Conservation (phyloP, 2,797 vertebrate species). For the Octomys mimax region DNA sequence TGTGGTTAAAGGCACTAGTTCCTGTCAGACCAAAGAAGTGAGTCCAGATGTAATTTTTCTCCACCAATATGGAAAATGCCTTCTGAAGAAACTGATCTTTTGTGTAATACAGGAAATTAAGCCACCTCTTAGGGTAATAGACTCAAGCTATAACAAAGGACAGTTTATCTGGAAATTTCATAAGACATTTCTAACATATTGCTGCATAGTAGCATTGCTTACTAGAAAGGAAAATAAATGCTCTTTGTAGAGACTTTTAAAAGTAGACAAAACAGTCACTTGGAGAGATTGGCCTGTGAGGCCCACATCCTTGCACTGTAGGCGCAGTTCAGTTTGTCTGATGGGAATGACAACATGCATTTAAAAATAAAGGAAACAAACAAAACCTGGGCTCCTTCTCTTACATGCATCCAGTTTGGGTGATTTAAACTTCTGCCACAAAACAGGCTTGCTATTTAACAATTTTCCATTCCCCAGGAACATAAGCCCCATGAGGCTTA, state of each 20-base stretch:
- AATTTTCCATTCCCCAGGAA: not conserved
- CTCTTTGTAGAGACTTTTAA: constrained; percentile 13
- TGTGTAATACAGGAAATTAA: constrained; percentile 61
- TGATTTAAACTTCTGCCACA: not conserved
- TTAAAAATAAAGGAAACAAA: not conserved
- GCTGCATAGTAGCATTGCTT: constrained; percentile 38
- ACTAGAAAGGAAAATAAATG: constrained; percentile 22
- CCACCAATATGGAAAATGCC: not conserved
- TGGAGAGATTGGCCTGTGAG: not conserved
- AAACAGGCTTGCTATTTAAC: not conserved
- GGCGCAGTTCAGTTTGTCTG: not conserved
- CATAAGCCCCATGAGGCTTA: not conserved
- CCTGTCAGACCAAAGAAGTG: not conserved
- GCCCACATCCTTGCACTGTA: not conserved
- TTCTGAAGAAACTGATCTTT: constrained; percentile 51
- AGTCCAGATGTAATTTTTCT: not conserved
- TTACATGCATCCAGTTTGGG: fast-evolving
- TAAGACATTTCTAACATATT: constrained; percentile 20
- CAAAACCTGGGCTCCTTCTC: not conserved
- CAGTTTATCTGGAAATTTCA: constrained; percentile 24
- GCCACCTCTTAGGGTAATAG: constrained; percentile 36
- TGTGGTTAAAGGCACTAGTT: not conserved
- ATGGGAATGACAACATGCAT: not conserved
- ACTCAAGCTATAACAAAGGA: not conserved
- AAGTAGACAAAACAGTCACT: not conserved